phyloP scores from a whole-genome alignment of 2,888 invertebrate species.

The Eilema sororculum region DNA sequence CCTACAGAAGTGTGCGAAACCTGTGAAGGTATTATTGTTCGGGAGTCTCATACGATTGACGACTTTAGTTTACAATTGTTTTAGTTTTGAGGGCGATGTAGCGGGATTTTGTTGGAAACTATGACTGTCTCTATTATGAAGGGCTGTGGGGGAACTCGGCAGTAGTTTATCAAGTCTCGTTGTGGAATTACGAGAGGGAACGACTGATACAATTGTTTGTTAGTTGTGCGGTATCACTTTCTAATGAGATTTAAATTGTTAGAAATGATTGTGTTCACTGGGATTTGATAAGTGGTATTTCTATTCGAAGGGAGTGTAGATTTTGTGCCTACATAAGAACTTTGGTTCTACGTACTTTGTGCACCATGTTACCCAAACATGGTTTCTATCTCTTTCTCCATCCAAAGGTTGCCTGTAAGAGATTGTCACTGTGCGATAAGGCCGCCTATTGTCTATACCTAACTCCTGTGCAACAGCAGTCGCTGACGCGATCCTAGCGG shows the following conservation, averaged over 20 bases:
- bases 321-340: too few species aligned
- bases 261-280: conserved; percentile 6
- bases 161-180: conserved; percentile 15
- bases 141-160: neutral
- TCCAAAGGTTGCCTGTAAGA: too few species aligned
- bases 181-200: conserved; percentile 4
- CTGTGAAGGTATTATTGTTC: conserved; percentile 30
- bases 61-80: conserved; percentile 29
- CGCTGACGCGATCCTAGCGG: too few species aligned
- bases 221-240: conserved; percentile 1
- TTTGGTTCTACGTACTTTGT: too few species aligned
- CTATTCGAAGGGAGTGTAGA: neutral
- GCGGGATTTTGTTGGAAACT: conserved; percentile 14
- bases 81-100: conserved; percentile 18
- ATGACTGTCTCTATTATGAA: conserved; percentile 12
- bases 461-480: too few species aligned
- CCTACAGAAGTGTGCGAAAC: conserved; percentile 15
- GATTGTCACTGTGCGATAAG: too few species aligned
- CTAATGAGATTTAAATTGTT: conserved; percentile 4
- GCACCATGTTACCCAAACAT: too few species aligned
- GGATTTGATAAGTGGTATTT: neutral
- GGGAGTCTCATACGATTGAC: conserved; percentile 23
- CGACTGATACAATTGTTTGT: conserved; percentile 12
- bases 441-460: too few species aligned
- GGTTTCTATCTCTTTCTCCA: too few species aligned